These are phyloP conservation scores for Tipula helvola DNA, from an alignment of 2,888 invertebrate species.

Conservation along the genomic window DNA sequence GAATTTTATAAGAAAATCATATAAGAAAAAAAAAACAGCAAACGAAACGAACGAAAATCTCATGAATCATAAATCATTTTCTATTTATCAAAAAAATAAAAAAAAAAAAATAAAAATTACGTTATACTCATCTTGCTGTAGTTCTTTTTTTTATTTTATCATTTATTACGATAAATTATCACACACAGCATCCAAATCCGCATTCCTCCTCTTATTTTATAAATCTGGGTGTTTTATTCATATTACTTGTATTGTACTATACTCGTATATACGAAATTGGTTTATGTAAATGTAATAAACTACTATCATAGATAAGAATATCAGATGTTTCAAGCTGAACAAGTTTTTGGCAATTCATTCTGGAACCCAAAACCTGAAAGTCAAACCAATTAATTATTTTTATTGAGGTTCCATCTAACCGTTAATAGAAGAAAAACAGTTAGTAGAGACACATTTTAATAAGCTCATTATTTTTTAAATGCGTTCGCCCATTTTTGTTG, in stretches of 20 bases:
- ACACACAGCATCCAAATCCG: not conserved
- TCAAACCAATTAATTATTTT: too few relatives aligned
- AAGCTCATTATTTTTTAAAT: too few relatives aligned
- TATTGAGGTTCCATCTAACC: too few relatives aligned
- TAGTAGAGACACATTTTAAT: too few relatives aligned
- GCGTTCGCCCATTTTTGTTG: too few relatives aligned
- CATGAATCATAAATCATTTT: not conserved
- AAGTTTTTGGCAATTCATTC: too few relatives aligned
- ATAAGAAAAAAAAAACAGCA: not conserved
- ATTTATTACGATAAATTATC: not conserved
- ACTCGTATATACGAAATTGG: not conserved
- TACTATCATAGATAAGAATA: too few relatives aligned
- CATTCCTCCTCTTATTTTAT: not conserved
- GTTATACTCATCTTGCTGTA: not conserved
- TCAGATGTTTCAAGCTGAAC: too few relatives aligned
- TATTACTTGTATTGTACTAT: not conserved
- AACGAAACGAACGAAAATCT: not conserved
- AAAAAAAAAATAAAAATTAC: not conserved
- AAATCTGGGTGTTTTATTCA: not conserved
- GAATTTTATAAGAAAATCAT: not conserved
- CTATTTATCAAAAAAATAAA: not conserved
- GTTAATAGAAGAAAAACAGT: too few relatives aligned
- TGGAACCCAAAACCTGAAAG: too few relatives aligned
- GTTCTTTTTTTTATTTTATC: not conserved
- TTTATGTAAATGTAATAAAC: not conserved